A percentile compares a stretch with the other conserved stretches of the same genome.
These are phyloP conservation scores for Noctua janthina DNA, from an alignment of 2,888 invertebrate species.

Conservation along the genomic window DNA sequence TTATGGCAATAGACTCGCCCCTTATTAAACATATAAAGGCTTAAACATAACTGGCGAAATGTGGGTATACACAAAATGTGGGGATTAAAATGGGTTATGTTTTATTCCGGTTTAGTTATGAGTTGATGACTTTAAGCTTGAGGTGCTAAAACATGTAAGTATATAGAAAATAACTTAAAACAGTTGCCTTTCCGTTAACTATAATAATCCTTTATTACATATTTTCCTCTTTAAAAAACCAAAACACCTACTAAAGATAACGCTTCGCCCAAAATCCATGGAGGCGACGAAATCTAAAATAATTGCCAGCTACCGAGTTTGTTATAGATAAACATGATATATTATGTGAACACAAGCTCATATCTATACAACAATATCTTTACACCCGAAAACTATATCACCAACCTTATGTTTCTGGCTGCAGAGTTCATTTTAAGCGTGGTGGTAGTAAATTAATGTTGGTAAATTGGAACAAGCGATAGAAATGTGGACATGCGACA, in stretches of 20 bases:
- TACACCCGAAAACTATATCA: conserved; percentile 3
- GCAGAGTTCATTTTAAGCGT: conserved; percentile 51
- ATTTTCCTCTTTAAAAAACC: conserved; percentile 3
- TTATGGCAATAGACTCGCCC: too few relatives aligned
- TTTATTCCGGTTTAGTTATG: neutral
- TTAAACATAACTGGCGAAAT: too few relatives aligned
- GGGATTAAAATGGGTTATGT: too few relatives aligned
- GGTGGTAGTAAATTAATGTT: conserved; percentile 3
- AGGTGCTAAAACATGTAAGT: neutral
- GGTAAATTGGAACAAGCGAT: conserved; percentile 61
- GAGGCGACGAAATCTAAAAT: conserved; percentile 77
- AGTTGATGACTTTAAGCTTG: neutral
- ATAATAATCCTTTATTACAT: neutral
- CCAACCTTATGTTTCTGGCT: neutral
- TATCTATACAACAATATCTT: conserved; percentile 62
- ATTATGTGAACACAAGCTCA: conserved; percentile 72
- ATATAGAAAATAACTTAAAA: neutral
- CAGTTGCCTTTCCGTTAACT: neutral
- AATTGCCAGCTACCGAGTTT: conserved; percentile 78
- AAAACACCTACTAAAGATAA: conserved; percentile 58
- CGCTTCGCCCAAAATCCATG: conserved; percentile 69
- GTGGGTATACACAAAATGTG: too few relatives aligned
- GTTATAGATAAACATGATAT: conserved; percentile 78
- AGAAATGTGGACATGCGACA: conserved; percentile 70
- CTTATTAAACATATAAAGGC: too few relatives aligned